A percentile compares a stretch with the other conserved stretches of the same genome.
Evolutionary conservation across 1,140 invertebrate genomes (phyloP).

Genomic region (Calycopis cecrops): DNA sequence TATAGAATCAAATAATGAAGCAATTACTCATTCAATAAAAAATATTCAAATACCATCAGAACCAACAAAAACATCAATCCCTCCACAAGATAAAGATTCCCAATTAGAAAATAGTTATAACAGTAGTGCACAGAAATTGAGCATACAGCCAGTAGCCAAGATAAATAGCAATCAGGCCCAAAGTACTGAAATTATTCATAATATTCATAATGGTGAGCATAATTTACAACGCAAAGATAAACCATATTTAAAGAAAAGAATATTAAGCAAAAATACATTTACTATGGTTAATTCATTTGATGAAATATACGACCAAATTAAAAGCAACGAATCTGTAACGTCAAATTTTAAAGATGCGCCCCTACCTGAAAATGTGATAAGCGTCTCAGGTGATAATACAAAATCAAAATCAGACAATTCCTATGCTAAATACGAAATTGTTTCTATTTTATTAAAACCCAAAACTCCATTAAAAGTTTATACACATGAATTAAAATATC

Average conservation of each 20-base stretch:
- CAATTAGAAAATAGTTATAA: not conserved
- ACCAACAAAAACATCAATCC: not conserved
- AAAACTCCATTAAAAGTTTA: not conserved
- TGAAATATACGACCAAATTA: slow-evolving; percentile 62
- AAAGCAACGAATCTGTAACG: slow-evolving; percentile 21
- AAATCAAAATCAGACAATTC: not conserved
- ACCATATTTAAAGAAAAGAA: slow-evolving; percentile 28
- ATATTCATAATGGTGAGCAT: not conserved
- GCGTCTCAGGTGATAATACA: not conserved
- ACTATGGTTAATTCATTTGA: slow-evolving; percentile 54
- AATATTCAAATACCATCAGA: not conserved
- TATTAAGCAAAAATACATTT: slow-evolving; percentile 60
- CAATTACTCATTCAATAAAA: not conserved
- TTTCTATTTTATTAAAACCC: slow-evolving; percentile 1
- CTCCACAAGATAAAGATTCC: not conserved
- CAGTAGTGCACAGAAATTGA: not conserved
- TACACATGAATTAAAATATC: slow-evolving; percentile 8
- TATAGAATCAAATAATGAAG: not conserved
- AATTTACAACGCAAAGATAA: not conserved
- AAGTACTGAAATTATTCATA: not conserved
- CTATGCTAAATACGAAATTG: not conserved
- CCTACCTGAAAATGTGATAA: not conserved
- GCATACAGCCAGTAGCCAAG: not conserved
- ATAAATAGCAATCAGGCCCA: not conserved
- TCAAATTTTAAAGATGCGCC: not conserved